These are phyloP conservation scores for Drosophila ustulata DNA, from an alignment of 2,888 invertebrate genomes.

Conservation along the genomic window DNA sequence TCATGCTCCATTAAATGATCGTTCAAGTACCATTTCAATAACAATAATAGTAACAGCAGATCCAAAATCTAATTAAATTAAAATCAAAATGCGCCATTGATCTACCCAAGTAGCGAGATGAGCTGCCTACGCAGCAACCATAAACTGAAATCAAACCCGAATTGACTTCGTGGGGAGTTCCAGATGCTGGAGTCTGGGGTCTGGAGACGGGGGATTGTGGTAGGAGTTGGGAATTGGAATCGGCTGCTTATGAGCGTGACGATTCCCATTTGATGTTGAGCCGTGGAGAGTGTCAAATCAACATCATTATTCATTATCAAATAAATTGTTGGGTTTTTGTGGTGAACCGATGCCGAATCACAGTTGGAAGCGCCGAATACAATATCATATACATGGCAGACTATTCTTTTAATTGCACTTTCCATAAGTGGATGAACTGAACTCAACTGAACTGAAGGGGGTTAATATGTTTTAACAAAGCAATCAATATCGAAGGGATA, in stretches of 20 bases:
- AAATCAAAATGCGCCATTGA: constrained; percentile 52
- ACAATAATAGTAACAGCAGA: constrained; percentile 29
- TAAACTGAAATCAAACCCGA: constrained; percentile 3
- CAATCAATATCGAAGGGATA: constrained; percentile 76
- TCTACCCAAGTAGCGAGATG: constrained; percentile 69
- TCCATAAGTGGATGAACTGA: constrained; percentile 45
- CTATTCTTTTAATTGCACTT: constrained; percentile 74
- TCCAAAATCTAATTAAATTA: constrained; percentile 75
- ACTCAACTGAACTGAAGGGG: constrained; percentile 46
- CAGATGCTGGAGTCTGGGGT: not conserved
- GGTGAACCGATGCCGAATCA: constrained; percentile 56
- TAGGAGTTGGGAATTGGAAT: constrained; percentile 26
- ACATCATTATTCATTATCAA: constrained; percentile 81
- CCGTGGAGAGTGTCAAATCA: constrained; percentile 77
- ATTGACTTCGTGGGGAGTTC: constrained; percentile 29
- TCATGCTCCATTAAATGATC: constrained; percentile 78
- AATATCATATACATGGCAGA: constrained; percentile 25
- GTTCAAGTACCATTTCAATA: constrained; percentile 46
- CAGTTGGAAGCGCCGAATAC: constrained; percentile 60
- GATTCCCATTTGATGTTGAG: constrained; percentile 67
- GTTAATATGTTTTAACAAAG: constrained; percentile 76
- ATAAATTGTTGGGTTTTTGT: constrained; percentile 72
- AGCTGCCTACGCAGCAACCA: constrained; percentile 70
- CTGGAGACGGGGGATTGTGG: not conserved
- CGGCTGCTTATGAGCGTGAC: constrained; percentile 64